Evolutionary conservation across 2,888 invertebrate genomes (phyloP).

Genomic region (Cheilosia variabilis): DNA sequence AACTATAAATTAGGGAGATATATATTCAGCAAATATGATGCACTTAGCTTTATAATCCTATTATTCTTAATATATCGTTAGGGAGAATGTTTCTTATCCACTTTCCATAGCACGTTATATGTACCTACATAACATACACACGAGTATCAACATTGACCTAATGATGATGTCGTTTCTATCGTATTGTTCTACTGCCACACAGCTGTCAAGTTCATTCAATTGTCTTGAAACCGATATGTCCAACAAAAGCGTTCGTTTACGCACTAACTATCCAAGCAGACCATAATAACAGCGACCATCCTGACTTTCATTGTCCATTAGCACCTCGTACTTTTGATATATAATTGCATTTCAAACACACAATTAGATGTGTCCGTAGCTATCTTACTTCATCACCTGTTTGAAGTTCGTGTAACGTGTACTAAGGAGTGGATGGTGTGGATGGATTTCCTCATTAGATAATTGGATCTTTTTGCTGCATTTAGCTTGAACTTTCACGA

Average conservation of each 20-base stretch:
- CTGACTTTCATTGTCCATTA: constrained; percentile 65
- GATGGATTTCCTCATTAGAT: constrained; percentile 76
- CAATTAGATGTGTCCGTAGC: constrained; percentile 52
- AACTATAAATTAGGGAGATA: too few relatives aligned
- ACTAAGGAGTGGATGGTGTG: constrained; percentile 69
- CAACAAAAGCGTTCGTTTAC: constrained; percentile 53
- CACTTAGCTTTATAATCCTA: too few relatives aligned
- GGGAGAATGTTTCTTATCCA: too few relatives aligned
- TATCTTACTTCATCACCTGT: constrained; percentile 54
- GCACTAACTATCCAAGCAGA: constrained; percentile 47
- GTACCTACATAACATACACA: neutral
- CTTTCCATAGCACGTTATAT: too few relatives aligned
- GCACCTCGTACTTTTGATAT: constrained; percentile 63
- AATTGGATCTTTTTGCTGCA: constrained; percentile 67
- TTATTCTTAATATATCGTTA: too few relatives aligned
- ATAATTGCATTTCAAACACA: constrained; percentile 74
- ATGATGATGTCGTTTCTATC: constrained; percentile 21
- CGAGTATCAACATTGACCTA: constrained; percentile 37
- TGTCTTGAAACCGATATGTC: constrained; percentile 68
- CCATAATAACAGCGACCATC: constrained; percentile 16
- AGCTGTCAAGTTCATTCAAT: constrained; percentile 55
- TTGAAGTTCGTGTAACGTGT: constrained; percentile 66
- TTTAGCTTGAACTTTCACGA: constrained; percentile 45
- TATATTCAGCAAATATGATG: too few relatives aligned
- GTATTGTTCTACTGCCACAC: constrained; percentile 33